Evolutionary conservation across 2,113 vertebrate species (phyloP).

Genomic region (Parus major): DNA sequence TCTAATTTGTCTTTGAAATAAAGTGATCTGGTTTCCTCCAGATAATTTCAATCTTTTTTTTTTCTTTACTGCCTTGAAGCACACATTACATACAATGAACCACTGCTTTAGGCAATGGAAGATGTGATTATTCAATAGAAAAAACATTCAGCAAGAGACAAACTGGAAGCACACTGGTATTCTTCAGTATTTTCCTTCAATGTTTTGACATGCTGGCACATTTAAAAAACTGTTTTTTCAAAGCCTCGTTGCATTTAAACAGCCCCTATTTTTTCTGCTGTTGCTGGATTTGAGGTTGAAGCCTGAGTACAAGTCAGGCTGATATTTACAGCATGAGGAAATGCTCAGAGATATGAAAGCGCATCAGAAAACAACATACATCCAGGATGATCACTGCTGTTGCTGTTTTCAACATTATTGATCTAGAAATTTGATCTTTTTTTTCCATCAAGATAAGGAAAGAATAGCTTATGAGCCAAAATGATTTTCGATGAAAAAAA

Average conservation of each 20-base stretch:
- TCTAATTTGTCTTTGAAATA: conserved; percentile 50
- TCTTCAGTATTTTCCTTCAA: conserved; percentile 1
- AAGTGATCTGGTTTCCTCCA: conserved; percentile 51
- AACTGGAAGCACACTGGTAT: not conserved
- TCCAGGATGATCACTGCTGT: not conserved
- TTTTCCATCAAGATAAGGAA: conserved; percentile 11
- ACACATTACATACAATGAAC: not conserved
- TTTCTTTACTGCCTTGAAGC: conserved; percentile 16
- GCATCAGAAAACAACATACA: conserved; percentile 14
- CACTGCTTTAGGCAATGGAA: not conserved
- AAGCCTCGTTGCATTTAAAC: conserved; percentile 24
- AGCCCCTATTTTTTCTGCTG: not conserved
- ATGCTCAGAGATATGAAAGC: not conserved
- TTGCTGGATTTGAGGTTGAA: not conserved
- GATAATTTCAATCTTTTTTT: conserved; percentile 42
- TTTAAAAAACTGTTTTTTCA: not conserved
- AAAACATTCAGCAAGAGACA: conserved; percentile 19
- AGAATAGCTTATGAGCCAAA: conserved; percentile 18
- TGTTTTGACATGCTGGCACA: conserved; percentile 1
- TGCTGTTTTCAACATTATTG: conserved; percentile 17
- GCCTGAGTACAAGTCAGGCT: not conserved
- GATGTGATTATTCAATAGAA: conserved; percentile 28
- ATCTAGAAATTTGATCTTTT: not conserved
- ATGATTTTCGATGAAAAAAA: not conserved
- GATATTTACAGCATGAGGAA: not conserved